A percentile compares a stretch with the other conserved stretches of the same genome.
These are phyloP conservation scores for Colinus virginianus DNA, from an alignment of 2,113 vertebrate genomes.

Conservation along the genomic window DNA sequence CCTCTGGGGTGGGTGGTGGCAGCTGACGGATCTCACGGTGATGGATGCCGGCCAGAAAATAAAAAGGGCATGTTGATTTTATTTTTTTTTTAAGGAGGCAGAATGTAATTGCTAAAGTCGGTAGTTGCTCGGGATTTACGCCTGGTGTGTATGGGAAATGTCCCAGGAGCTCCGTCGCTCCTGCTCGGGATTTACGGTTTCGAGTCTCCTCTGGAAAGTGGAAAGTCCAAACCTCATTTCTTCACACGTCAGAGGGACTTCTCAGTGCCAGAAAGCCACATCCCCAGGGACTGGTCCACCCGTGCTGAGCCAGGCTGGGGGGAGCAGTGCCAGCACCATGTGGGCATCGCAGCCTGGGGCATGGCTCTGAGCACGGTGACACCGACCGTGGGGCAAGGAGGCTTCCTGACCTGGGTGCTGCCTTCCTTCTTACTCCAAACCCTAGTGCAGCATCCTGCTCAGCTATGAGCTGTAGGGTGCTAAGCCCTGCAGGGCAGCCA, in stretches of 20 bases:
- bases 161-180: neutral
- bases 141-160: neutral
- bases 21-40: accelerated
- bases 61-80: neutral
- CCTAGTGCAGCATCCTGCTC: neutral
- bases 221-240: neutral
- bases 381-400: neutral
- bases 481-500: neutral
- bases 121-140: neutral
- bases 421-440: neutral
- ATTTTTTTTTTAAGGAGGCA: neutral
- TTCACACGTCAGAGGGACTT: neutral
- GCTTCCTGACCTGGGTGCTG: neutral
- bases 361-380: neutral
- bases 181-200: neutral
- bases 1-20: neutral
- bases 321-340: neutral
- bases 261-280: neutral
- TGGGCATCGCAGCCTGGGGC: neutral
- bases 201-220: neutral
- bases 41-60: neutral
- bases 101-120: neutral
- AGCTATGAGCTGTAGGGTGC: neutral
- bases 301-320: no score
- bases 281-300: neutral